Evolutionary conservation across 2,797 vertebrate species (phyloP), one percentile per base, ranked within the genome.

Genomic region (Echiichthys vipera): DNA sequence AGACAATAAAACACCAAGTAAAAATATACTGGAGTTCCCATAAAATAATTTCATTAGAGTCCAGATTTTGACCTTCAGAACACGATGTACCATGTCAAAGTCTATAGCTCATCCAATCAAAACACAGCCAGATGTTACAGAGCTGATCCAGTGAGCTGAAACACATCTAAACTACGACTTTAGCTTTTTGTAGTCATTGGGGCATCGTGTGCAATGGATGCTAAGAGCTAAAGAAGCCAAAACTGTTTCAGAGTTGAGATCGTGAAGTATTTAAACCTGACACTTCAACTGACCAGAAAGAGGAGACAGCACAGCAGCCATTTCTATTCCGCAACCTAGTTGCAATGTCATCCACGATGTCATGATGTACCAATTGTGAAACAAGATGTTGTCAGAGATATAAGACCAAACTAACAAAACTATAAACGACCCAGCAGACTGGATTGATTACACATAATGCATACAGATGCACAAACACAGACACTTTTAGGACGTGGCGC

Each of bases 41-140:
- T 80, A 71, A 89, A 90, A 90, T 86, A 7, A 84, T 81, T 88
- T 84, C 68, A 86, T 77, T 83, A 71, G 50, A 47, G 67, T 78
- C 71, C 53, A 76, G 80, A 79, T 63, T 57, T 62, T 70, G 74
- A 43, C 32, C 37, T 84, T 76, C 46, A 71, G 80, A 74, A 86
- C 79, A 78, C 64, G 63, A 74, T 78, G 79, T 83, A 78, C 84
- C 80, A 81, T 55, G 63, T 81, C 74, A 74, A 82, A 77, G 75
- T 65, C 57, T 64, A 24, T 42, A 57, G 70, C 43, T 64, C 29
- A 40, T 89, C 88, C 88, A 91, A 84, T 88, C 80, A 86, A 89
- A 94, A 91, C 90, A 91, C 68, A 62, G 73, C 81, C 88, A 91
- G 88, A 91, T 86, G 86, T 87, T 83, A 39, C 65, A 51, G 53